Evolutionary conservation across 2,888 invertebrate species (phyloP), one percentile per base, ranked within the genome.

Genomic region (Cephus pygmeus): DNA sequence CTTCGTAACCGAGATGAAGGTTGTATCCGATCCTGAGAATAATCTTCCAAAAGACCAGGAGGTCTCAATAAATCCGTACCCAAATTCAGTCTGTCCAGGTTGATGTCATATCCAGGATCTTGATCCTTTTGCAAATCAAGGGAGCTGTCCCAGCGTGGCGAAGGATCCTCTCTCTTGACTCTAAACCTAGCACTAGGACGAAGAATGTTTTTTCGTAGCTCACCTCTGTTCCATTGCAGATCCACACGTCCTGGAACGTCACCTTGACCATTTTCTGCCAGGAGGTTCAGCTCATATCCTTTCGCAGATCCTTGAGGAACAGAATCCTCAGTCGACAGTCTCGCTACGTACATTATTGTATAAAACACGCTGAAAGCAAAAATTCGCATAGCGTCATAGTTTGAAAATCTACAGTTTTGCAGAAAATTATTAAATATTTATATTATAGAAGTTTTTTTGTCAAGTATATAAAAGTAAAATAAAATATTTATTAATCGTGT

Each of bases 281-380:
- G 11, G 33, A 15, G 1, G 4, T 11, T 9, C 56, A 23, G 9
- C 56, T 23, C 33, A 69, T 75, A 76, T 36, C 30, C n/a, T 79
- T 77, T 74, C 74, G 56, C 40, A 71, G 73, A n/a, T 69, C 78
- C 69, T 73, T 73, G 75, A 30, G 77, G 33, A 30, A 77, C 35
- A 0, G 33, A 80, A 71, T 77, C 73, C 31, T 78, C 76, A 69
- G 80, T 81, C 77, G 81, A 81, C 81, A 83, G 83, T 81, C 80
- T 84, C 81, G 84, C 81, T 81, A 83, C 83, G 81, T 83, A 85
- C 80, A 85, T 82, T 81, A 83, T 84, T 77, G 84, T 85, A 83
- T 81, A 84, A 83, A 87, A 81, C 80, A 87, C 83, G 82, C 86
- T 82, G 76, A 77, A 36, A 75, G 80, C 79, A 76, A 69, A 76